Evolutionary conservation across 2,113 vertebrate genomes (phyloP).

Genomic region (Trochalopteron elliotii): DNA sequence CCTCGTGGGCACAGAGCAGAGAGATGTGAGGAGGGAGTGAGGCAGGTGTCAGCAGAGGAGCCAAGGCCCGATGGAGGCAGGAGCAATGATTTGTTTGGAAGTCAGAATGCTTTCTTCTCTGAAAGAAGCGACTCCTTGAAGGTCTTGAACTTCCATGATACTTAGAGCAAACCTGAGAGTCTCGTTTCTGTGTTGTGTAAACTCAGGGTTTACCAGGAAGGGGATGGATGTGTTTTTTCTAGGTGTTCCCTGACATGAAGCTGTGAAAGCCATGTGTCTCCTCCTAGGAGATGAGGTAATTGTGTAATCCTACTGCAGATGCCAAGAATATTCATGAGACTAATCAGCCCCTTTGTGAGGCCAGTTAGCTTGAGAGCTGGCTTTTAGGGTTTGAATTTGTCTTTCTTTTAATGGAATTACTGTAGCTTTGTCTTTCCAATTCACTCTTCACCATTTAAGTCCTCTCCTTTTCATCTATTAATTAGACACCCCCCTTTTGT

Average conservation of each 20-base stretch:
- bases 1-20: neutral
- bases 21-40: neutral
- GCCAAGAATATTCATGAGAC: neutral
- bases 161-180: neutral
- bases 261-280: neutral
- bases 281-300: neutral
- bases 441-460: neutral
- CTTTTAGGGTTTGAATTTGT: neutral
- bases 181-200: neutral
- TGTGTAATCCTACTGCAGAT: neutral
- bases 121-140: neutral
- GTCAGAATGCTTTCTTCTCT: neutral
- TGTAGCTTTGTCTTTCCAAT: neutral
- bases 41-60: neutral
- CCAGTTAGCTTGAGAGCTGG: neutral
- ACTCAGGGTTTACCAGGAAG: neutral
- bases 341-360: neutral
- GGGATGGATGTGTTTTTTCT: neutral
- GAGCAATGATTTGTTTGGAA: neutral
- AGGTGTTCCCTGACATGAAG: neutral
- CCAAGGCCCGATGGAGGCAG: neutral
- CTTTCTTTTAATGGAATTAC: neutral
- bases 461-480: neutral
- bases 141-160: neutral
- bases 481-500: neutral